Evolutionary conservation across 2,888 invertebrate species (phyloP).

Genomic region (Mimas tiliae): DNA sequence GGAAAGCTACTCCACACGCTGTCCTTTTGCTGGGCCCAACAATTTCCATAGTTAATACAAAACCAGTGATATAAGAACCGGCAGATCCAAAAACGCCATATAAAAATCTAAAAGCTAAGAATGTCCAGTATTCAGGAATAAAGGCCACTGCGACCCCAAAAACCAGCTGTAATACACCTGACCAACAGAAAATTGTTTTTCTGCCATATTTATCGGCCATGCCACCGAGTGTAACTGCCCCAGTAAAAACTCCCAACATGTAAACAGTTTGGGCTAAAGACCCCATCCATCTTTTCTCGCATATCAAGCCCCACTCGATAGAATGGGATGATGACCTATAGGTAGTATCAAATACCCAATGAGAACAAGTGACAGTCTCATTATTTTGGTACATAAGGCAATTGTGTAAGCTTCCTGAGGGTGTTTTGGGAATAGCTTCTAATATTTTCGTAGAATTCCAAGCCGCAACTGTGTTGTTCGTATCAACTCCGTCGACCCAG

Average conservation of each 20-base stretch:
- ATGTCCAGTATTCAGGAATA: constrained; percentile 90
- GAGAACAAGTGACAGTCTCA: constrained; percentile 61
- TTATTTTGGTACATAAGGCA: constrained; percentile 84
- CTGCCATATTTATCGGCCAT: constrained; percentile 93
- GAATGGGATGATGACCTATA: constrained; percentile 89
- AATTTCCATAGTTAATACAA: constrained; percentile 91
- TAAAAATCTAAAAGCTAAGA: constrained; percentile 87
- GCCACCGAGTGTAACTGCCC: constrained; percentile 91
- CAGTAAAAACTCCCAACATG: constrained; percentile 94
- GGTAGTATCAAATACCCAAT: constrained; percentile 89
- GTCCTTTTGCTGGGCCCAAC: constrained; percentile 92
- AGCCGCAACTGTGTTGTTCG: constrained; percentile 75
- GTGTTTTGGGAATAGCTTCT: constrained; percentile 83
- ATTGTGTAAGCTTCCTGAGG: constrained; percentile 82
- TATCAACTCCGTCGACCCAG: constrained; percentile 86
- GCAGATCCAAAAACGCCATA: constrained; percentile 94
- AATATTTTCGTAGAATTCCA: constrained; percentile 85
- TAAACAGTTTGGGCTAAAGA: constrained; percentile 90
- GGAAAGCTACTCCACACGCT: constrained; percentile 91
- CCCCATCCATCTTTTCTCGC: constrained; percentile 91
- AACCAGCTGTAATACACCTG: constrained; percentile 89
- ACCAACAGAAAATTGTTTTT: constrained; percentile 92
- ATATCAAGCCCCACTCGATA: constrained; percentile 94
- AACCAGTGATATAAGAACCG: constrained; percentile 89
- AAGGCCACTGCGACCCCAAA: constrained; percentile 91